Percentiles rank a stretch among this genome's conserved stretches.
Evolutionary conservation across 2,888 invertebrate genomes (phyloP).

Genomic region (Gisinianus flammeolus): DNA sequence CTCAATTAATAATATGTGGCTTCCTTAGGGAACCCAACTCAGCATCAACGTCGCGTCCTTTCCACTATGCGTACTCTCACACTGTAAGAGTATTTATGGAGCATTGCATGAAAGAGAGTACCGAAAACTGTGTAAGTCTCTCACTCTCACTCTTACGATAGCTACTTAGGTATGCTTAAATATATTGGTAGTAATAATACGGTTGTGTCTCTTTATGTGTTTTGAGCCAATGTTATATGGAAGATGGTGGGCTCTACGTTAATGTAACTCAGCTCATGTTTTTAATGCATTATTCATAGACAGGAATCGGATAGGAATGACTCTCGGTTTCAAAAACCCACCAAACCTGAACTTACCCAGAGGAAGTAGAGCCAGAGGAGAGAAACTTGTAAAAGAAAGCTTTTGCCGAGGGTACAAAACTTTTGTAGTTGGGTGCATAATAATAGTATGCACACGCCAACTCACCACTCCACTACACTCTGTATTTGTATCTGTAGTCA

Average conservation of each 20-base stretch:
- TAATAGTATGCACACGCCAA: background rate
- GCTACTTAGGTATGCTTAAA: conserved; percentile 34
- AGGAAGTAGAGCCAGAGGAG: conserved; percentile 5
- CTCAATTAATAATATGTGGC: conserved; percentile 52
- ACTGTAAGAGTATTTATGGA: background rate
- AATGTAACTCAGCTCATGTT: conserved; percentile 54
- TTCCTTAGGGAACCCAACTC: conserved; percentile 24
- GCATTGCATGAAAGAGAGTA: background rate
- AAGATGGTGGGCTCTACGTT: conserved; percentile 37
- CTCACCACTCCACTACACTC: background rate
- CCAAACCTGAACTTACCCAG: background rate
- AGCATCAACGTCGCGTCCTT: background rate
- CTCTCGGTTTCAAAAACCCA: background rate
- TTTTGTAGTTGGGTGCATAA: conserved; percentile 5
- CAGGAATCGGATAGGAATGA: conserved; percentile 36
- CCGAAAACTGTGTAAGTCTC: background rate
- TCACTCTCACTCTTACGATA: background rate
- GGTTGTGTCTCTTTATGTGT: conserved; percentile 22
- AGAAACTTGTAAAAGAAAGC: conserved; percentile 7
- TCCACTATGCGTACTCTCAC: background rate
- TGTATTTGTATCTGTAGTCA: background rate
- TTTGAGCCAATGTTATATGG: background rate
- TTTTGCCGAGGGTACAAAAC: background rate
- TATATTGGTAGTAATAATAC: conserved; percentile 32
- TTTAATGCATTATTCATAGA: conserved; percentile 57